Conservation (phyloP, 2,888 invertebrate species). For the Pandemis cinnamomeana region DNA sequence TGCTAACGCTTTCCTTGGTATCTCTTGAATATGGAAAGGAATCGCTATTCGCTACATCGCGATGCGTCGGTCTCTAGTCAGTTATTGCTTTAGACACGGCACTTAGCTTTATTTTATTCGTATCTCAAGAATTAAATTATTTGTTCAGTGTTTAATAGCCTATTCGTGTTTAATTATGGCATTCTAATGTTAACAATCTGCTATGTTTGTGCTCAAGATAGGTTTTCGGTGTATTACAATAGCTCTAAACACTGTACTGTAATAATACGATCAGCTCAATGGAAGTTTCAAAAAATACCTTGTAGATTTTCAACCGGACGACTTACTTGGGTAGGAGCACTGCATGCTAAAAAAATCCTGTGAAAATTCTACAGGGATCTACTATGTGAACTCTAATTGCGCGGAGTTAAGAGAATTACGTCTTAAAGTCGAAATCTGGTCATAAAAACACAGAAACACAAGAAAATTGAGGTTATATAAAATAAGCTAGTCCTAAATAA, state of each 20-base stretch:
- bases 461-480: constrained; percentile 13
- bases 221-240: too few relatives aligned
- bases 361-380: too few relatives aligned
- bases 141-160: background rate
- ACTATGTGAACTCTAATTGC: too few relatives aligned
- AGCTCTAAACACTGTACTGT: too few relatives aligned
- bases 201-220: too few relatives aligned
- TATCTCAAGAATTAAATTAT: background rate
- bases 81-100: constrained; percentile 10
- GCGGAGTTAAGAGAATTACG: background rate
- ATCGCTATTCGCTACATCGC: background rate
- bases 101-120: constrained; percentile 5
- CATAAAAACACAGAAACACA: constrained; percentile 14
- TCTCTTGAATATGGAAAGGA: constrained; percentile 6
- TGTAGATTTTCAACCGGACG: too few relatives aligned
- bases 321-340: too few relatives aligned
- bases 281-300: too few relatives aligned
- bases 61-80: background rate
- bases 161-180: background rate
- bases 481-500: constrained; percentile 36
- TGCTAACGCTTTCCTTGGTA: background rate
- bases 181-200: too few relatives aligned
- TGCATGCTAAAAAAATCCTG: too few relatives aligned
- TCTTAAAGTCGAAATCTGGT: background rate
- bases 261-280: too few relatives aligned